phyloP scores from a whole-genome alignment of 2,888 invertebrate species.

The Caenorhabditis sp. region DNA sequence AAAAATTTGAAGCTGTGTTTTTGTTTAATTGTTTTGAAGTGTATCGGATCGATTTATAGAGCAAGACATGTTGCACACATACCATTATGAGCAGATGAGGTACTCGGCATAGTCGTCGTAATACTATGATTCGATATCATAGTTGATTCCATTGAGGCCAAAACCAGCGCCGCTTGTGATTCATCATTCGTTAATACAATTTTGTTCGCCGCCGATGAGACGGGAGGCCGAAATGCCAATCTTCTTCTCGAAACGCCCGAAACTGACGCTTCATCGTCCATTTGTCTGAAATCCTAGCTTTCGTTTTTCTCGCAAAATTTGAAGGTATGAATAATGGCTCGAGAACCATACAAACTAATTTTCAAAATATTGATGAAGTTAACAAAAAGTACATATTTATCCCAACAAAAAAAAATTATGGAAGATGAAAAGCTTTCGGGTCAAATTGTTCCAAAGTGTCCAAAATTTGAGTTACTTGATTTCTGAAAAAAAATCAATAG shows the following conservation, averaged over 20 bases:
- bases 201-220: not conserved
- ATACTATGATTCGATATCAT: not conserved
- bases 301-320: too few relatives aligned
- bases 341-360: too few relatives aligned
- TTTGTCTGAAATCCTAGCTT: not conserved
- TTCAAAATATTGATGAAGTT: too few relatives aligned
- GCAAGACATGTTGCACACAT: too few relatives aligned
- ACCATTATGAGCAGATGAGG: too few relatives aligned
- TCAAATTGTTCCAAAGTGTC: conserved; percentile 58
- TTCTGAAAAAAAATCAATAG: conserved; percentile 6
- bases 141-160: not conserved
- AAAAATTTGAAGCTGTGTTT: too few relatives aligned
- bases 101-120: too few relatives aligned
- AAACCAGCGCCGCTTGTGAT: not conserved
- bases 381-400: too few relatives aligned
- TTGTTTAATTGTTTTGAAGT: too few relatives aligned
- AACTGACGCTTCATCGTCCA: not conserved
- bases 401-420: too few relatives aligned
- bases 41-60: not conserved
- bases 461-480: conserved; percentile 44
- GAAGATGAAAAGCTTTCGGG: conserved; percentile 60
- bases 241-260: not conserved
- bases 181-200: not conserved
- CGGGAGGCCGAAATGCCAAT: conserved; percentile 4
- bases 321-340: not conserved